These are phyloP conservation scores for Pollenia labialis DNA, from an alignment of 2,888 invertebrate species.

Conservation along the genomic window DNA sequence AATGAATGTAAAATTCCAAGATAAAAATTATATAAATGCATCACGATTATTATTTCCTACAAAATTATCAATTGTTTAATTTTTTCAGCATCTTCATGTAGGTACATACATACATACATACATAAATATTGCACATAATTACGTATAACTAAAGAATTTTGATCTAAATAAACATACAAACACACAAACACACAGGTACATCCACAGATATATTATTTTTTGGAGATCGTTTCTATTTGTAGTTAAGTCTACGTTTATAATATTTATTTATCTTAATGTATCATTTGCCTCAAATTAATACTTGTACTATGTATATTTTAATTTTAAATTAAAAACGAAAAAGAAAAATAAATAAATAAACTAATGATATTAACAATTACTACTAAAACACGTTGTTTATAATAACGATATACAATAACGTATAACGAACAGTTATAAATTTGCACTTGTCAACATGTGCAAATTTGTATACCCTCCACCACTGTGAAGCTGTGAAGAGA, in stretches of 20 bases:
- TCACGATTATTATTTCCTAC: slow-evolving; percentile 39
- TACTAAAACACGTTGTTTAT: no score
- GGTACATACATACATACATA: background rate
- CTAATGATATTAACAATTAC: slow-evolving; percentile 31
- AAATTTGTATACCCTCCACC: no score
- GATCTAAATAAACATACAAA: background rate
- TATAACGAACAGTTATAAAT: no score
- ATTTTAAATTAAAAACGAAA: slow-evolving; percentile 19
- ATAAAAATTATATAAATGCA: slow-evolving; percentile 31
- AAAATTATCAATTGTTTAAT: slow-evolving; percentile 47
- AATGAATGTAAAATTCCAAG: slow-evolving; percentile 53
- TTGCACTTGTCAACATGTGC: no score
- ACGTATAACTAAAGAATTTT: background rate
- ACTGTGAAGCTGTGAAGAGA: no score
- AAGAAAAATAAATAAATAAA: slow-evolving; percentile 41
- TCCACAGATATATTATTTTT: background rate
- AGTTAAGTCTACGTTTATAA: background rate
- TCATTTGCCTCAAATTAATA: slow-evolving; percentile 18
- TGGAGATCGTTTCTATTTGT: background rate
- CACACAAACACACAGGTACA: no score
- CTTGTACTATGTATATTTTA: slow-evolving; percentile 37
- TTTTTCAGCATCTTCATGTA: background rate
- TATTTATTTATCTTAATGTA: slow-evolving; percentile 18
- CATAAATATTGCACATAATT: no score
- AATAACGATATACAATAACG: no score